Conservation (phyloP, 2,113 vertebrate species). For the Lonchura striata region DNA sequence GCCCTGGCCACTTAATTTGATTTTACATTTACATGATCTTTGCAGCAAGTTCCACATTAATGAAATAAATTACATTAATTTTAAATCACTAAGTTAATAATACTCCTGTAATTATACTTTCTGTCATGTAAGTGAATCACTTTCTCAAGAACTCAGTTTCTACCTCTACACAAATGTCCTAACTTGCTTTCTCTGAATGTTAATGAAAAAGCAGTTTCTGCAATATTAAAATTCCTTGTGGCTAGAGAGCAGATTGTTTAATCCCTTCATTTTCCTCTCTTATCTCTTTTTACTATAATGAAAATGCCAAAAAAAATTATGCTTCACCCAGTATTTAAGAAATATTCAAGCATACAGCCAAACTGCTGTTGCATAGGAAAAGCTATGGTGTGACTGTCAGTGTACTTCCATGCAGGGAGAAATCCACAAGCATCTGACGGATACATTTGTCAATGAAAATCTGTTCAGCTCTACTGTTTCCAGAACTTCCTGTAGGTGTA, state of each 20-base stretch:
- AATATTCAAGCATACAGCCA: neutral
- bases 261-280: neutral
- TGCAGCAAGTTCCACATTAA: neutral
- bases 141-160: neutral
- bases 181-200: neutral
- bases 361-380: neutral
- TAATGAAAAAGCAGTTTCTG: neutral
- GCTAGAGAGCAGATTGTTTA: neutral
- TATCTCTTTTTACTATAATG: neutral
- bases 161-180: neutral
- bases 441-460: neutral
- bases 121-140: neutral
- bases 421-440: neutral
- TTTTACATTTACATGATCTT: neutral
- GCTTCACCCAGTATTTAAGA: neutral
- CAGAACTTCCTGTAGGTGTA: neutral
- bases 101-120: neutral
- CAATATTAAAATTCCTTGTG: neutral
- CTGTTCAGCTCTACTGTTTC: neutral
- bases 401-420: neutral
- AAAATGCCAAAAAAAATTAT: neutral
- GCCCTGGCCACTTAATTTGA: neutral
- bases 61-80: neutral
- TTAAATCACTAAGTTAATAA: neutral
- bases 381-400: neutral